Evolutionary conservation across 2,888 invertebrate species (phyloP).

Genomic region (Agrochola litura): DNA sequence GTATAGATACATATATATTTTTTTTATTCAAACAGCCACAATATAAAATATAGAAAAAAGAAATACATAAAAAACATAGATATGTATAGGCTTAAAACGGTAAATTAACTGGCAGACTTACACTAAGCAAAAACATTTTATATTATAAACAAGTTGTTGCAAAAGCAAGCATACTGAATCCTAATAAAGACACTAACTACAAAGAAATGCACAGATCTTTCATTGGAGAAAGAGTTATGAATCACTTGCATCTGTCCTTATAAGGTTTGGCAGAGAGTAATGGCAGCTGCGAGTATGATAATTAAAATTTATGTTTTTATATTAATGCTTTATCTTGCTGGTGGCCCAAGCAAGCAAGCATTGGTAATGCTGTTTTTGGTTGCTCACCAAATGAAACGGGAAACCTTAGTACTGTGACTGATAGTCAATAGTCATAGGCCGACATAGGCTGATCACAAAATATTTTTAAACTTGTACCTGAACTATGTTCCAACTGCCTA

Average conservation of each 20-base stretch:
- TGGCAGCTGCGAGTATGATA: background rate
- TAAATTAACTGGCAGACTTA: background rate
- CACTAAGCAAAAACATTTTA: background rate
- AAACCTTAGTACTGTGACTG: background rate
- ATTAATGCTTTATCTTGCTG: background rate
- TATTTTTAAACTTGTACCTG: background rate
- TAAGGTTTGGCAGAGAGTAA: slow-evolving; percentile 18
- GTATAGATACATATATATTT: too few species aligned
- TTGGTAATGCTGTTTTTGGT: background rate
- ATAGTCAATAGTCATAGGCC: background rate
- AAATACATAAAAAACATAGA: too few species aligned
- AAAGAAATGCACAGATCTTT: slow-evolving; percentile 33
- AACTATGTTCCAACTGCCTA: background rate
- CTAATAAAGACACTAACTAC: slow-evolving; percentile 8
- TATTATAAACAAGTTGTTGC: slow-evolving; percentile 1
- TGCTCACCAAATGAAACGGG: background rate
- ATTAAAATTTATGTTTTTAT: slow-evolving; percentile 15
- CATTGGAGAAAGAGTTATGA: slow-evolving; percentile 31
- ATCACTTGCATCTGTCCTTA: slow-evolving; percentile 31
- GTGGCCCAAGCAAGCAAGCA: background rate
- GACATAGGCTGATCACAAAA: background rate
- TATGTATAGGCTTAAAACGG: too few species aligned
- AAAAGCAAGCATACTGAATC: background rate
- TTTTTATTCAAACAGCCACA: too few species aligned
- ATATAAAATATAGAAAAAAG: too few species aligned